Base-by-base conservation (phyloP, 1,140 invertebrate species). In the Bombus difficillimus region DNA sequence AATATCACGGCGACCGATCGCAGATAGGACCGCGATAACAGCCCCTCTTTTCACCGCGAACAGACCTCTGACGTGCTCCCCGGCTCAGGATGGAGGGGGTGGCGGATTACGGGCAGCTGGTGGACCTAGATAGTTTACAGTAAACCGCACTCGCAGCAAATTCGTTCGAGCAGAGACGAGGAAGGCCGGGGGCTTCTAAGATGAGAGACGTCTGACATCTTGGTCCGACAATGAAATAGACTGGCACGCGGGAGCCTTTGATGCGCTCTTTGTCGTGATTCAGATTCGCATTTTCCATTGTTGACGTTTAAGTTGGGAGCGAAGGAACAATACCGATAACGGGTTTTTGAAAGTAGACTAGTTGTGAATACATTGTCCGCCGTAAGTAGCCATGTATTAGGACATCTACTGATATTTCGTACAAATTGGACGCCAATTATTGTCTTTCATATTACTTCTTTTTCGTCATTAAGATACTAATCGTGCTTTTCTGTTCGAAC, bases 31-130 rank as follows among this genome's bases (percentile, higher is more conserved):
- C 85, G 53, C 88, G 94, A 94, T 94, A 94, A 92, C 84, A 62
- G 18, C 80, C 81, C 81, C 89, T 93, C 91, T 92, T 90, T 94
- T 94, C 93, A 92, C 92, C 92, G 92, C 92, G 62, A 82, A 53
- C 81, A 86, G 59, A 59, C 79, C 74, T 57, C 79, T 86, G 53
- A 83, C 85, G 80, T 88, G 75, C 86, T 74, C 77, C 32, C 37
- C 15, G 28, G 34, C 68, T 47, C 34, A 22, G 75, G 39, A 81
- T 85, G 86, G 62, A 84, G 82, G 78, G 85, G 82, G 57, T 78
- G 82, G 83, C 82, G 92, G 93, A 94, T 94, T 94, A 94, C 93
- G 91, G 90, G 92, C 94, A 94, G 94, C 93, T 94, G 94, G 90
- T 86, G 88, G 57, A 75, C 87, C 89, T 80, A 84, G 88, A 83